Evolutionary conservation across 2,113 vertebrate species (phyloP).

Genomic region (Nansenia antarctica): DNA sequence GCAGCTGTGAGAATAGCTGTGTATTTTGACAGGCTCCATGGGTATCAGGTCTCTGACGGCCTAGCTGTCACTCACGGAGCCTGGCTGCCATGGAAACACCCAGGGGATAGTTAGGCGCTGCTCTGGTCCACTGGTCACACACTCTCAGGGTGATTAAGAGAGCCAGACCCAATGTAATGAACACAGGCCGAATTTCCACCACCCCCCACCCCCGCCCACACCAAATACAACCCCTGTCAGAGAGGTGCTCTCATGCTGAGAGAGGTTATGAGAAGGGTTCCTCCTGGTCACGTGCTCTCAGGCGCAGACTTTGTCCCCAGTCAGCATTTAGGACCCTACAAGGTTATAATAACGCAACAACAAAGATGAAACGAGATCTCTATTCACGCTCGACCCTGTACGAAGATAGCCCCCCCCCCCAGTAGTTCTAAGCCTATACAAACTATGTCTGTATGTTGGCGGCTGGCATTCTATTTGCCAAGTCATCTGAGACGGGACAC

Average conservation of each 20-base stretch:
- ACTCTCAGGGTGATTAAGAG: neutral
- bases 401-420: neutral
- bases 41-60: slow-evolving; percentile 22
- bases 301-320: too few species aligned
- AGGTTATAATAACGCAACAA: too few species aligned
- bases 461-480: neutral
- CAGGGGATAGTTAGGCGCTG: neutral
- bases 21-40: slow-evolving; percentile 9
- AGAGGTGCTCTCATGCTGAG: too few species aligned
- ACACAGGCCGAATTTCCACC: neutral
- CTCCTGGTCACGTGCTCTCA: too few species aligned
- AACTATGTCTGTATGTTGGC: neutral
- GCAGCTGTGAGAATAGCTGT: slow-evolving; percentile 10
- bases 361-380: neutral
- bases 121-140: neutral
- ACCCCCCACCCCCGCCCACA: too few species aligned
- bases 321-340: too few species aligned
- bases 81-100: neutral
- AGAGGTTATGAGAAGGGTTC: too few species aligned
- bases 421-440: neutral
- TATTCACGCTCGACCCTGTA: neutral
- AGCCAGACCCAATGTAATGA: neutral
- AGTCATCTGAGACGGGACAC: neutral
- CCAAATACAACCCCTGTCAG: too few species aligned
- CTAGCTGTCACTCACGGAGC: slow-evolving; percentile 13